A percentile compares a stretch with the other conserved stretches of the same genome.
These are phyloP conservation scores for Synanthedon vespiformis DNA, from an alignment of 2,888 invertebrate species.

Conservation along the genomic window DNA sequence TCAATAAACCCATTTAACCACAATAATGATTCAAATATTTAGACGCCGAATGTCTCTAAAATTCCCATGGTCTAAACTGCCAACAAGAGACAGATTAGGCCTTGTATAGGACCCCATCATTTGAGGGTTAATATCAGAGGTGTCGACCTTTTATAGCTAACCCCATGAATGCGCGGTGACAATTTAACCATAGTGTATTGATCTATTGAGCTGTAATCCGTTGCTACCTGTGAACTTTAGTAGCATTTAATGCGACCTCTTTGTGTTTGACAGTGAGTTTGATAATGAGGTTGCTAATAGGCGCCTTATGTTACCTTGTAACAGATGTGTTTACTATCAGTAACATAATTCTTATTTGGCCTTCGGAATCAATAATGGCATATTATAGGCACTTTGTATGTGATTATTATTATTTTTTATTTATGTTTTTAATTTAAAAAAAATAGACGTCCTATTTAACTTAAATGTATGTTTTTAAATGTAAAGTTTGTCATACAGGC, in stretches of 20 bases:
- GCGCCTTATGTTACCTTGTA: background rate
- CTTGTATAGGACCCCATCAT: conserved; percentile 16
- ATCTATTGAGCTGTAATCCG: conserved; percentile 21
- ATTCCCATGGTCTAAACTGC: conserved; percentile 45
- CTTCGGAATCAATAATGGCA: too few species aligned
- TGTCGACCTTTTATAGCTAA: conserved; percentile 31
- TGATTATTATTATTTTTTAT: too few species aligned
- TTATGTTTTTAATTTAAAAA: too few species aligned
- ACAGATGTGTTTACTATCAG: background rate
- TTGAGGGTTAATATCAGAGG: conserved; percentile 41
- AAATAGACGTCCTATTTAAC: too few species aligned
- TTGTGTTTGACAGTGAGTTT: background rate
- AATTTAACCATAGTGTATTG: conserved; percentile 23
- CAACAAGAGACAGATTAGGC: conserved; percentile 21
- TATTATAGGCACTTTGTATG: too few species aligned
- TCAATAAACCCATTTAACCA: conserved; percentile 28
- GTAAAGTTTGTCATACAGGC: too few species aligned
- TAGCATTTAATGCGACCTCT: background rate
- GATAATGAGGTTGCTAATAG: too few species aligned
- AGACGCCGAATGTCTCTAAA: conserved; percentile 33
- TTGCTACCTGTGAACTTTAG: conserved; percentile 21
- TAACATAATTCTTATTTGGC: background rate
- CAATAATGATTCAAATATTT: conserved; percentile 47
- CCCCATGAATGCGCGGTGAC: conserved; percentile 34
- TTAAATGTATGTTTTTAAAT: too few species aligned